Conservation (phyloP, 2,888 invertebrate genomes). For the Baronia brevicornis region DNA sequence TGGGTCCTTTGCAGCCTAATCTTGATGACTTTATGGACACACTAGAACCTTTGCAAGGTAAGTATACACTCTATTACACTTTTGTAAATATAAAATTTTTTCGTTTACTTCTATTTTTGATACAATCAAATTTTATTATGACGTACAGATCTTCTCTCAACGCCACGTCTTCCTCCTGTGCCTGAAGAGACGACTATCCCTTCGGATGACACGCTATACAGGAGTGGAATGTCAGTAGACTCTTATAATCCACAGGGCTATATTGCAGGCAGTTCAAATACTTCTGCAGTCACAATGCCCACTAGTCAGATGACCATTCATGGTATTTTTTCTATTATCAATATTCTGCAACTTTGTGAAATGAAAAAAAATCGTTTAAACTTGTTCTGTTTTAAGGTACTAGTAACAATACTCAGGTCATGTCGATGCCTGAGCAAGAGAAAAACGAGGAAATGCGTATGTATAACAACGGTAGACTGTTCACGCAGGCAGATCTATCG, state of each 20-base stretch:
- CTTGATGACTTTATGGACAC: slow-evolving; percentile 96
- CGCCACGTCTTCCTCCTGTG: slow-evolving; percentile 74
- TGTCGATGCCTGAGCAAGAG: slow-evolving; percentile 49
- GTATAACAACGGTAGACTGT: slow-evolving; percentile 53
- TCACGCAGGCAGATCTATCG: slow-evolving; percentile 50
- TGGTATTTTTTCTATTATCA: slow-evolving; percentile 32
- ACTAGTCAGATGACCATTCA: slow-evolving; percentile 66
- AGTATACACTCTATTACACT: slow-evolving; percentile 16
- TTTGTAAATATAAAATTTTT: not conserved
- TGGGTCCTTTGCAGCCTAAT: slow-evolving; percentile 97
- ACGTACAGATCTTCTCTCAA: slow-evolving; percentile 51
- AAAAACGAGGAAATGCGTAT: slow-evolving; percentile 62
- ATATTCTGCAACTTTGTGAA: slow-evolving; percentile 8
- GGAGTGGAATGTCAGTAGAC: slow-evolving; percentile 60
- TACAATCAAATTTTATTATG: slow-evolving; percentile 3
- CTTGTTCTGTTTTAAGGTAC: slow-evolving; percentile 39
- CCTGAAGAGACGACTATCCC: slow-evolving; percentile 74
- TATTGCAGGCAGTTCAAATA: slow-evolving; percentile 36
- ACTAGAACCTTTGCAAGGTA: slow-evolving; percentile 89
- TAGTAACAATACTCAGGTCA: slow-evolving; percentile 59
- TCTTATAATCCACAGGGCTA: slow-evolving; percentile 49
- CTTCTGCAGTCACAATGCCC: slow-evolving; percentile 49
- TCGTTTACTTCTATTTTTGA: not conserved
- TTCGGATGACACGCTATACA: slow-evolving; percentile 69
- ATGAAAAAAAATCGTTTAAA: slow-evolving; percentile 13